These are phyloP conservation scores for Engystomops pustulosus DNA, from an alignment of 2,113 vertebrate species.

Conservation along the genomic window DNA sequence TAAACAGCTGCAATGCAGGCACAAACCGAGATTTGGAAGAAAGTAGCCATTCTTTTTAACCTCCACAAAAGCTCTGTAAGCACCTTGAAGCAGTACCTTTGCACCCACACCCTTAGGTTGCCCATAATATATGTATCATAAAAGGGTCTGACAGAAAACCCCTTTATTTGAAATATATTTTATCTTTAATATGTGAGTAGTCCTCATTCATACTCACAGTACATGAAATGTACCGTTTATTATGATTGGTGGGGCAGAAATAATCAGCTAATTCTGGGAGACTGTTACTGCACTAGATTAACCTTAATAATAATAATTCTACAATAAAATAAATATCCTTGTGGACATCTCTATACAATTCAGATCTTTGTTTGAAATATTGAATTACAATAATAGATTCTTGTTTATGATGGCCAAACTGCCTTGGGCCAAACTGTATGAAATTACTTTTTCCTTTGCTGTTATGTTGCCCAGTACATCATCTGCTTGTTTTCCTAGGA, in stretches of 20 bases:
- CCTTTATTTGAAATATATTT: neutral
- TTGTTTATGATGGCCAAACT: neutral
- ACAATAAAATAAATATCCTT: neutral
- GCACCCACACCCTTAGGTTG: no score
- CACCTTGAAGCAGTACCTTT: no score
- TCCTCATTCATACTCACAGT: neutral
- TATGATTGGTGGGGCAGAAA: neutral
- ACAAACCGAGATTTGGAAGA: no score
- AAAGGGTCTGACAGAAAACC: no score
- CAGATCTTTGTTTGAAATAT: neutral
- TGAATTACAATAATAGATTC: neutral
- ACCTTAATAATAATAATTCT: neutral
- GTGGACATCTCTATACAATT: neutral
- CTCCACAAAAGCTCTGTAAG: no score
- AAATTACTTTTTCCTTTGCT: conserved; percentile 10
- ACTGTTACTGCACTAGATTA: neutral
- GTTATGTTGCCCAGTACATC: conserved; percentile 13
- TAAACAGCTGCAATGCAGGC: no score
- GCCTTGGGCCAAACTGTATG: conserved; percentile 1
- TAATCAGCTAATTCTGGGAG: neutral
- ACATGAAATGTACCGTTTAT: no score
- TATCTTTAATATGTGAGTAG: neutral
- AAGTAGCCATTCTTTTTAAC: no score
- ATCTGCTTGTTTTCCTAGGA: neutral
- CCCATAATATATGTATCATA: no score